Evolutionary conservation across 2,888 invertebrate genomes (phyloP).

Genomic region (Agrotis exclamationis): DNA sequence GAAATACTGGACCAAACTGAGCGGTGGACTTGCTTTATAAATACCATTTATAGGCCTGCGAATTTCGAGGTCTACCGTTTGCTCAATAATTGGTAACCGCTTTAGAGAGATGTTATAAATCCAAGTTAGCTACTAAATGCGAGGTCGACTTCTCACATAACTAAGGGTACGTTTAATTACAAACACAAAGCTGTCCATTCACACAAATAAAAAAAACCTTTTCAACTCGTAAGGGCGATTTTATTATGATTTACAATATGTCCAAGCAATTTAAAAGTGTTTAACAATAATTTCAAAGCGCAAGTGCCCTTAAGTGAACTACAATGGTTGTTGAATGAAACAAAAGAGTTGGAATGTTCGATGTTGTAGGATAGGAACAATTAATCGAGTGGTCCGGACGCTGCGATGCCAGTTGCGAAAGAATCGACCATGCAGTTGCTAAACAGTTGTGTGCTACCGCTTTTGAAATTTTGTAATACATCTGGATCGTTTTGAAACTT

Average conservation of each 20-base stretch:
- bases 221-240: constrained; percentile 49
- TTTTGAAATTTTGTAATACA: constrained; percentile 88
- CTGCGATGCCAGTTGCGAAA: constrained; percentile 87
- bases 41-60: constrained; percentile 65
- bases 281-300: constrained; percentile 64
- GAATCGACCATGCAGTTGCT: constrained; percentile 85
- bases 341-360: constrained; percentile 83
- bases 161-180: constrained; percentile 79
- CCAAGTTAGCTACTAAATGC: constrained; percentile 74
- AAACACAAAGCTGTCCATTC: constrained; percentile 77
- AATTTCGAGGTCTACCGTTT: constrained; percentile 71
- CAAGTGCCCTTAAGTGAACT: constrained; percentile 59
- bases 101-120: constrained; percentile 72
- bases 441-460: constrained; percentile 89
- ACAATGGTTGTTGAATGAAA: constrained; percentile 79
- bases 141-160: constrained; percentile 83
- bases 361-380: constrained; percentile 87
- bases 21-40: constrained; percentile 43
- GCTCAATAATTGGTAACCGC: constrained; percentile 69
- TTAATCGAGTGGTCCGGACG: constrained; percentile 90
- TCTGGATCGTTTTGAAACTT: constrained; percentile 91
- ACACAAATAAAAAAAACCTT: constrained; percentile 64
- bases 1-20: constrained; percentile 56
- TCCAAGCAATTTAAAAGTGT: constrained; percentile 60
- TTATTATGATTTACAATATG: constrained; percentile 63